These are phyloP conservation scores for Drosophila parthenogenetica DNA, from an alignment of 2,888 invertebrate species.

Conservation along the genomic window DNA sequence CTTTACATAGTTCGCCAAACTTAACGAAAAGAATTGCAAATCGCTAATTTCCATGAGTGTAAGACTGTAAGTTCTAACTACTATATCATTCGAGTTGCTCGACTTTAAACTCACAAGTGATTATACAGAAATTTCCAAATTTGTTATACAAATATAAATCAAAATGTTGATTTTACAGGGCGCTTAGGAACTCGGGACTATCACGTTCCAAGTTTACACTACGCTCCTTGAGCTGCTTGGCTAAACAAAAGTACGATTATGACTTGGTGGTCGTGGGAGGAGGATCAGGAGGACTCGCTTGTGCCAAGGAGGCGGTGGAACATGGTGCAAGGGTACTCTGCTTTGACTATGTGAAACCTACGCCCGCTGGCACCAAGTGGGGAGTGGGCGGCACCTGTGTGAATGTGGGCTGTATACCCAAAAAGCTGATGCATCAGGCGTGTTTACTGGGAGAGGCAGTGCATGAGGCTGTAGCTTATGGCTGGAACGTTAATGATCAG, in stretches of 20 bases:
- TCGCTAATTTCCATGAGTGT: neutral
- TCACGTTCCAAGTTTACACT: neutral
- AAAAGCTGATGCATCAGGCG: conserved; percentile 99
- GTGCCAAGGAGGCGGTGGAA: conserved; percentile 94
- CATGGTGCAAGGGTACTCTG: conserved; percentile 93
- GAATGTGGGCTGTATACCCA: conserved; percentile 99
- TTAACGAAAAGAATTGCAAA: neutral
- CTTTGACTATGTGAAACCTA: conserved; percentile 93
- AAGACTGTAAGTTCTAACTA: neutral
- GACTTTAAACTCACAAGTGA: conserved; percentile 1
- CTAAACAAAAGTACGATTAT: conserved; percentile 88
- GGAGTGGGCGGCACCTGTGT: conserved; percentile 99
- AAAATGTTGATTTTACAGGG: conserved; percentile 44
- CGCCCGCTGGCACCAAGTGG: conserved; percentile 95
- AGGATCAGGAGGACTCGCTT: conserved; percentile 97
- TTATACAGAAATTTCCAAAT: conserved; percentile 32
- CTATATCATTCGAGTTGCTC: conserved; percentile 12
- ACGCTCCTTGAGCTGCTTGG: conserved; percentile 4
- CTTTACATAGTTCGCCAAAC: no score
- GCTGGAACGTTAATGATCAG: conserved; percentile 90
- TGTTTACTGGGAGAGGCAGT: conserved; percentile 94
- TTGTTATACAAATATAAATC: neutral
- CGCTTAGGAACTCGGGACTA: neutral
- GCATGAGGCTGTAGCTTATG: conserved; percentile 92
- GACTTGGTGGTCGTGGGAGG: conserved; percentile 98